phyloP scores from a whole-genome alignment of 1,140 invertebrate genomes.

The Patella vulgata region DNA sequence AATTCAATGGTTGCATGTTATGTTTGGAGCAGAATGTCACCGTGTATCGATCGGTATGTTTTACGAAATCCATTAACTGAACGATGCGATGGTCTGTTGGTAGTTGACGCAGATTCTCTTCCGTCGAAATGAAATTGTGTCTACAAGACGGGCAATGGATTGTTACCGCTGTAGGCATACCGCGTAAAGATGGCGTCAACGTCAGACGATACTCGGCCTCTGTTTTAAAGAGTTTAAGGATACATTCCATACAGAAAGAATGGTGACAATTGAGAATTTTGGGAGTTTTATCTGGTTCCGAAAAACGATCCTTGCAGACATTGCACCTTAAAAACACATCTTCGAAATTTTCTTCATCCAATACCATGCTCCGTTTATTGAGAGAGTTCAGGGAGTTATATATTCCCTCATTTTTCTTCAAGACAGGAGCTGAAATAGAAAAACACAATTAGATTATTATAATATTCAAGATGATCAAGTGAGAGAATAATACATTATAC shows the following conservation, averaged over 20 bases:
- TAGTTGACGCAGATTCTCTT: conserved; percentile 39
- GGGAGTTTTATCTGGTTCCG: conserved; percentile 23
- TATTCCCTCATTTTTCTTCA: conserved; percentile 16
- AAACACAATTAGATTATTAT: background rate
- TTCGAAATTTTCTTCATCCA: conserved; percentile 49
- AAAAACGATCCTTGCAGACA: conserved; percentile 40
- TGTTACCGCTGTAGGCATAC: conserved; percentile 38
- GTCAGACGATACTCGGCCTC: conserved; percentile 39
- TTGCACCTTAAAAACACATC: conserved; percentile 47
- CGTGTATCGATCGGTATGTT: conserved; percentile 44
- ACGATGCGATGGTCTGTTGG: conserved; percentile 51
- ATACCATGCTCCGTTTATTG: conserved; percentile 42
- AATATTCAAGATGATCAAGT: background rate
- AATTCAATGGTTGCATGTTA: conserved; percentile 49
- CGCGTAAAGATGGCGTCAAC: conserved; percentile 27
- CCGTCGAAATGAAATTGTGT: conserved; percentile 41
- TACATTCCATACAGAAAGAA: conserved; percentile 68
- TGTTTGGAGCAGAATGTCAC: conserved; percentile 49
- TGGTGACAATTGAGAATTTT: conserved; percentile 60
- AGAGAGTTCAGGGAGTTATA: conserved; percentile 8
- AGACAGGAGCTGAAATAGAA: background rate
- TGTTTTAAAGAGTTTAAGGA: conserved; percentile 57
- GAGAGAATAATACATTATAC: background rate
- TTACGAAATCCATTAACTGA: conserved; percentile 52
- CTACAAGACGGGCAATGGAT: conserved; percentile 48